Evolutionary conservation across 1,140 invertebrate species (phyloP).

Genomic region (Solenopsis fugax): DNA sequence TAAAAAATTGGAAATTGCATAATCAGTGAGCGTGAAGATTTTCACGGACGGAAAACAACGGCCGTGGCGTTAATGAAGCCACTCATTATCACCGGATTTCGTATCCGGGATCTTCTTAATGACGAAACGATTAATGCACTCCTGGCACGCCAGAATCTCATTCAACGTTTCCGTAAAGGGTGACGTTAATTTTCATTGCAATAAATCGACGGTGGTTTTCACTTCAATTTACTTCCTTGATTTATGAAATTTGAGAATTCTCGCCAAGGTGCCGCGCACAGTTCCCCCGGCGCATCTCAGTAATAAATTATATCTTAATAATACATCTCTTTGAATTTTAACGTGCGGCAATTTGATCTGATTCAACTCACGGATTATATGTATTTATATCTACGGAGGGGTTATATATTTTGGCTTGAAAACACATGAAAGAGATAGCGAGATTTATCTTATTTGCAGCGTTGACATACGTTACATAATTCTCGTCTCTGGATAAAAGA

Average conservation of each 20-base stretch:
- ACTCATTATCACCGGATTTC: conserved; percentile 76
- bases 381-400: conserved; percentile 28
- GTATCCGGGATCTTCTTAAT: conserved; percentile 69
- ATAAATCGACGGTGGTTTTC: conserved; percentile 53
- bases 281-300: not conserved
- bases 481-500: conserved; percentile 17
- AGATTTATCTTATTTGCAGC: conserved; percentile 52
- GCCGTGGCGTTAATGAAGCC: conserved; percentile 74
- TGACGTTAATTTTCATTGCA: conserved; percentile 58
- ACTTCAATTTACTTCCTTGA: conserved; percentile 49
- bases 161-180: conserved; percentile 54
- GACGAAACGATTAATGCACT: conserved; percentile 77
- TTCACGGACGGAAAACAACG: conserved; percentile 44
- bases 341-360: conserved; percentile 36
- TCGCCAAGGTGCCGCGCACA: not conserved
- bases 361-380: conserved; percentile 29
- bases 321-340: conserved; percentile 44
- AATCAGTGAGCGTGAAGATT: conserved; percentile 1
- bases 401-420: conserved; percentile 22
- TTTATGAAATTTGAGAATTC: conserved; percentile 54
- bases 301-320: conserved; percentile 41
- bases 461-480: conserved; percentile 34
- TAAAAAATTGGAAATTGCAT: not conserved
- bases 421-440: not conserved
- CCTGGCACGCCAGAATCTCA: conserved; percentile 54